Conservation (phyloP, 2,888 invertebrate species). For the Pegoplata infirma region DNA sequence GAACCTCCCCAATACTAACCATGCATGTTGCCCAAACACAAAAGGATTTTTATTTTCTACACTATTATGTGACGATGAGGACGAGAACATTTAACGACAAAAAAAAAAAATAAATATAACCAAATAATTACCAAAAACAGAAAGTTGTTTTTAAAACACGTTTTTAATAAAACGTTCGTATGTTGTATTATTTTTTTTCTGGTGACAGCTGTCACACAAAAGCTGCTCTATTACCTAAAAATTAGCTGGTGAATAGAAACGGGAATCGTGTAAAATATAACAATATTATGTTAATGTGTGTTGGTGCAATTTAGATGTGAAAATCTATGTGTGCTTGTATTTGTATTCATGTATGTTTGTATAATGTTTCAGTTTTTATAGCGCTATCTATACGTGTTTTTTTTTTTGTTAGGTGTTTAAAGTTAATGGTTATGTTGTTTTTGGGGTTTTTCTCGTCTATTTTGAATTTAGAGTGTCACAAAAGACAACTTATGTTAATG, state of each 20-base stretch:
- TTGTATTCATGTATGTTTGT: too few species aligned
- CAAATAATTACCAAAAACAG: neutral
- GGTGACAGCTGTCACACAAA: constrained; percentile 30
- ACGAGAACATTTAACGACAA: too few species aligned
- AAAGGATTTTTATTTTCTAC: neutral
- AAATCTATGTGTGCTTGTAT: neutral
- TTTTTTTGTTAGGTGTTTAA: neutral
- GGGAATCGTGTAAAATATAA: neutral
- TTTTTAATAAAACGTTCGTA: neutral
- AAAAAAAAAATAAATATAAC: neutral
- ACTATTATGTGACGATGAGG: neutral
- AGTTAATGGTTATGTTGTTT: constrained; percentile 11
- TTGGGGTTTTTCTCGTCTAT: neutral
- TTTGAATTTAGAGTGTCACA: constrained; percentile 33
- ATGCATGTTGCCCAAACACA: neutral
- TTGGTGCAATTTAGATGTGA: too few species aligned
- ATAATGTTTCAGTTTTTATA: neutral
- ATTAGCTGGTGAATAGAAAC: neutral
- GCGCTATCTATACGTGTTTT: neutral
- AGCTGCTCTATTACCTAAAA: neutral
- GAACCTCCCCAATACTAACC: neutral
- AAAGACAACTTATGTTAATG: constrained; percentile 51
- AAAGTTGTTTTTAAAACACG: constrained; percentile 2
- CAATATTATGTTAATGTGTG: neutral
- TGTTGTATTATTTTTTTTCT: constrained; percentile 24